These are phyloP conservation scores for Tragelaphus eurycerus DNA, from an alignment of 2,797 vertebrate genomes.

Conservation along the genomic window DNA sequence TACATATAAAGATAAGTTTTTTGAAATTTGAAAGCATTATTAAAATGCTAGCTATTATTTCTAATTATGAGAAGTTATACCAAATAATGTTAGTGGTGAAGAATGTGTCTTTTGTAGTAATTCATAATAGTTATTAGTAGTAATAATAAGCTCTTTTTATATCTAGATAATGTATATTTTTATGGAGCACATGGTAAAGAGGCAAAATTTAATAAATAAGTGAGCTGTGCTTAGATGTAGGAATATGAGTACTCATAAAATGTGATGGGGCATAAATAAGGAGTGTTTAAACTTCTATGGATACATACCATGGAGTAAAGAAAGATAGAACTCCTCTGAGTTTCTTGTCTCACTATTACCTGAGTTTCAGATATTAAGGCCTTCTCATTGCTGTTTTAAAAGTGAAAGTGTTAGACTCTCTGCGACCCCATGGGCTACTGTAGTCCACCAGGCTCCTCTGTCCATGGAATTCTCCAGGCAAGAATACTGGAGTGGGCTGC, in stretches of 20 bases:
- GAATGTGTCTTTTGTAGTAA: background rate
- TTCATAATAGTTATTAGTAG: background rate
- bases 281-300: background rate
- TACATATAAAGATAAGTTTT: background rate
- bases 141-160: background rate
- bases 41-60: constrained; percentile 1
- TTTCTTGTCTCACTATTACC: background rate
- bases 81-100: background rate
- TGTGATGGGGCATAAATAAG: background rate
- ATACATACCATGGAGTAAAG: background rate
- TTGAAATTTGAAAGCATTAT: constrained; percentile 26
- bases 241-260: background rate
- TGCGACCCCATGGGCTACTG: background rate
- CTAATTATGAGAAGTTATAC: background rate
- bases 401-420: background rate
- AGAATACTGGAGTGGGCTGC: background rate
- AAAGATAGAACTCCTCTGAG: background rate
- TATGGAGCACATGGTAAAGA: background rate
- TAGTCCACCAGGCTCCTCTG: background rate
- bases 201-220: constrained; percentile 21
- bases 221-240: background rate
- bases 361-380: background rate
- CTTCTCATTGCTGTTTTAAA: background rate
- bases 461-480: background rate
- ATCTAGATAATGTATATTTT: background rate